A percentile compares a stretch with the other conserved stretches of the same genome.
These are phyloP conservation scores for Enteromius radiatus DNA, from an alignment of 2,797 vertebrate genomes.

Conservation along the genomic window DNA sequence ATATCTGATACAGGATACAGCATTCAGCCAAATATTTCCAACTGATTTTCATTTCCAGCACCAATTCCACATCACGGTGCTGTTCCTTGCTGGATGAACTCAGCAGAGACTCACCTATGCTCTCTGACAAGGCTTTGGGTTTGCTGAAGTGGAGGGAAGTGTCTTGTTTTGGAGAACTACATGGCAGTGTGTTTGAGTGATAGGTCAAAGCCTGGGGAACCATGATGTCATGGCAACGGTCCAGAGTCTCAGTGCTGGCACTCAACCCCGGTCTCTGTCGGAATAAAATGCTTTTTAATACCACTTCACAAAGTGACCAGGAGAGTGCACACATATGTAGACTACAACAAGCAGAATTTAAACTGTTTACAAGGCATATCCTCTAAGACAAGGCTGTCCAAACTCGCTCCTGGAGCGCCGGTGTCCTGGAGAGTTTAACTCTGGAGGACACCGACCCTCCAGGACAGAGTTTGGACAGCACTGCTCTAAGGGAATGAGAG, in stretches of 20 bases:
- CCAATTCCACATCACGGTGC: background rate
- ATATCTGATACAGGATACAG: background rate
- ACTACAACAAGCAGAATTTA: background rate
- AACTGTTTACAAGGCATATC: background rate
- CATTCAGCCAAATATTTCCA: background rate
- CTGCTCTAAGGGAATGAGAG: background rate
- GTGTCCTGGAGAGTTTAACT: too few species aligned
- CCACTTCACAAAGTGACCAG: slow-evolving; percentile 8
- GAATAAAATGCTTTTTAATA: slow-evolving; percentile 1
- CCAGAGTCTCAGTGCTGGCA: slow-evolving; percentile 83
- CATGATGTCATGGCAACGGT: slow-evolving; percentile 66
- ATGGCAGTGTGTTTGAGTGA: slow-evolving; percentile 78
- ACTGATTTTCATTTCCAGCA: background rate
- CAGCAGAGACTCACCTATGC: slow-evolving; percentile 81
- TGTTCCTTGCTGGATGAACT: background rate
- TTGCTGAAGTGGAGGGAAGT: slow-evolving; percentile 92
- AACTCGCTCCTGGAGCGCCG: too few species aligned
- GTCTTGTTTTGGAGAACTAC: slow-evolving; percentile 90
- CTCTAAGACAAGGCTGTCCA: too few species aligned
- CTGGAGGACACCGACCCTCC: too few species aligned
- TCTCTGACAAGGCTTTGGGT: slow-evolving; percentile 89
- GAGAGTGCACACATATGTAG: background rate
- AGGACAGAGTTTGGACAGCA: too few species aligned
- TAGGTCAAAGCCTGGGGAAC: slow-evolving; percentile 84
- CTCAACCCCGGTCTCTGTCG: slow-evolving; percentile 81